Base-by-base conservation (phyloP, 2,113 vertebrate species). In the Gopherus flavomarginatus region DNA sequence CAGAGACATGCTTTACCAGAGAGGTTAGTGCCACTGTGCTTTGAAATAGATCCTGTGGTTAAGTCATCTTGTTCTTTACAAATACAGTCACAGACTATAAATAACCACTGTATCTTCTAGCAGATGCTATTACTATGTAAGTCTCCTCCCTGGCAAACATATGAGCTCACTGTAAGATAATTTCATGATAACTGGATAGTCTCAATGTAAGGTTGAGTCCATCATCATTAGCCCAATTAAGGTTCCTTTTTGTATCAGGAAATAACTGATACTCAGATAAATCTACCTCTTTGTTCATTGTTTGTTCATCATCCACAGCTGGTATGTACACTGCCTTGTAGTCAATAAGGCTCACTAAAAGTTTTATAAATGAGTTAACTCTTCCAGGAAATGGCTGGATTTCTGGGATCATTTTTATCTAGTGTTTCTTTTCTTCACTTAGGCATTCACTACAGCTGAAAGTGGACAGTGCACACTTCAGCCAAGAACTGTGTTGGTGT, bases 191-290 rank as follows among this genome's bases (percentile, higher is more conserved):
- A 88, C 85, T 84, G 92, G 95, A 97, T 81, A 94, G 85, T 81
- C 93, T 94, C 88, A 90, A 69, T 62, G 27, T 85, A 72, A 96
- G 85, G 95, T 75, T 81, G 72, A 95, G 88, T 75, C 90, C 89
- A 96, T 94, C 91, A 89, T 93, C 89, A 96, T 96, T 97, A 97
- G 89, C 83, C 88, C 90, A 95, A 97, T 97, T 96, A 96, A 92
- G 95, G 85, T 75, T 97, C 79, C 26, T 96, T 97, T 95, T 93
- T 95, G 75, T 94, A 92, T 75, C 90, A 96, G 88, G 82, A 94
- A 95, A 96, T 89, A 93, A 93, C 54, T 79, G 95, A 90, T 85
- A 54, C 8, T 1, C 93, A 92, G 95, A 96, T 94, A 96, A 96
- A 87, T 47, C 93, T 90, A 83, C 54, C 85, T 79, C 90, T 65